Base-by-base conservation (phyloP, 1,140 invertebrate genomes). In the Diprion similis region DNA sequence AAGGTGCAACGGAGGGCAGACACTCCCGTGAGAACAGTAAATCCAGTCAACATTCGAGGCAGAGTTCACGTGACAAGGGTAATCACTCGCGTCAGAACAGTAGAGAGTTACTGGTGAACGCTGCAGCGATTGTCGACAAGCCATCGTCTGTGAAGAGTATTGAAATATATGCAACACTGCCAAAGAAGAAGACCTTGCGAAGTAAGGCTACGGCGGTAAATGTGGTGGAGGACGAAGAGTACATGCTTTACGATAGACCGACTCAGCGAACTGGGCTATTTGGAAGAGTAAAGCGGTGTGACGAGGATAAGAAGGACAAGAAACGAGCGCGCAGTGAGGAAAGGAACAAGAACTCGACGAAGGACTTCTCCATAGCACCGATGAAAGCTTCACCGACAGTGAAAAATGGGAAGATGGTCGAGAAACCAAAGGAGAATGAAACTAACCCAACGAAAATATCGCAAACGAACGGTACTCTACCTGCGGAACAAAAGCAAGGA, bases 111-210 rank as follows among this genome's bases (percentile, higher is more conserved):
- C 83, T 92, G 19, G 83, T 88, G 6, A 87, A 86, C 46, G 77
- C 84, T 10, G 77, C 88, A 67, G 75, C 83, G 59, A 73, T 83
- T 67, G 83, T 87, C 4, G 91, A 91, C 76, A 92, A 91, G 80
- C 86, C 90, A 1, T 83, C 85, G 3, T 78, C 80, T 48, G 81
- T 73, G 68, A 94, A 93, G 81, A 95, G 90, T 80, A 96, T 97
- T 70, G 95, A 96, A 86, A 96, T 97, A 75, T 97, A 97, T 81
- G 96, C 95, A 0, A 97, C 96, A 4, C 83, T 97, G 13, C 96
- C 96, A 1, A 97, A 97, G 86, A 96, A 96, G 85, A 95, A 95
- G 83, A 91, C 89, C 0, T 81, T 92, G 1, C 91, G 93, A 74
- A 91, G 91, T 59, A 90, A 93, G 71, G 85, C 90, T 1, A 89